Evolutionary conservation across 53 echinoderm and acorn worm genomes (phyloP).

Genomic region (Mesocentrotus franciscanus): DNA sequence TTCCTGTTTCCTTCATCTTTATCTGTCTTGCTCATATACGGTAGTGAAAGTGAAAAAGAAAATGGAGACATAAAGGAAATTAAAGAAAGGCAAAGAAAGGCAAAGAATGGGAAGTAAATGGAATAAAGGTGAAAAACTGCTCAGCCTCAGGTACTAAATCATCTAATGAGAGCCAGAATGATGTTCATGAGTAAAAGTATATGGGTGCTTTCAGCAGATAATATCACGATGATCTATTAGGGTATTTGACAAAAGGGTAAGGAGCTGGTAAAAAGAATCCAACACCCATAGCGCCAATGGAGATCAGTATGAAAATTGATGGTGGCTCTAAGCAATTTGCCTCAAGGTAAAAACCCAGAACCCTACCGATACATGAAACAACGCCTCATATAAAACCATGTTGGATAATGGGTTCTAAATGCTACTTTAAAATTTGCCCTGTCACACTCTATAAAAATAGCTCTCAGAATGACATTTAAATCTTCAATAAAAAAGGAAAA

Average conservation of each 20-base stretch:
- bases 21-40: background rate
- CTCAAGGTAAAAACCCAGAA: too few species aligned
- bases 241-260: background rate
- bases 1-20: background rate
- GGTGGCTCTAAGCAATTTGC: background rate
- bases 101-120: background rate
- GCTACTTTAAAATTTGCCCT: background rate
- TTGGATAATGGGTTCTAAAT: background rate
- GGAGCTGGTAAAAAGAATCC: background rate
- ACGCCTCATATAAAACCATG: background rate
- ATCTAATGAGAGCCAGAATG: too few species aligned
- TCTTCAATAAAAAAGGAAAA: background rate
- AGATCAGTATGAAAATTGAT: conserved; percentile 10
- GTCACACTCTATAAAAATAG: background rate
- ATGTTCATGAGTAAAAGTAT: too few species aligned
- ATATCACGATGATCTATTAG: background rate
- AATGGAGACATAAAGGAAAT: background rate
- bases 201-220: background rate
- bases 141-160: background rate
- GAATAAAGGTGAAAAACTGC: background rate
- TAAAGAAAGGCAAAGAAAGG: background rate
- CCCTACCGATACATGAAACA: too few species aligned
- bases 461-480: background rate
- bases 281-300: background rate
- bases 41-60: background rate